Base-by-base conservation (phyloP, 2,113 vertebrate species). In the Hippocampus abdominalis region DNA sequence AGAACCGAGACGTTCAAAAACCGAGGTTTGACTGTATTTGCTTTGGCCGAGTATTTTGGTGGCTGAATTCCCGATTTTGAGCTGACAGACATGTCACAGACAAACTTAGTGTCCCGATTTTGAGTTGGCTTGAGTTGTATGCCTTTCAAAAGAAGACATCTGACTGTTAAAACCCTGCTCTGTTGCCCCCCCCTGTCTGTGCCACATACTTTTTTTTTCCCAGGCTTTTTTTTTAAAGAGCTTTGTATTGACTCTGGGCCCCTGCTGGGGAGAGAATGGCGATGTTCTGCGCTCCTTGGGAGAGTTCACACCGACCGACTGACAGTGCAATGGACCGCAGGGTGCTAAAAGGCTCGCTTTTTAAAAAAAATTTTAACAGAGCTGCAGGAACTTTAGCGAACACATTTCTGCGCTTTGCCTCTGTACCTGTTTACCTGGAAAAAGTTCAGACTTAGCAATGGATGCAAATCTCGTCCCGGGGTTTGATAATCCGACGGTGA, bases 301-400 rank as follows among this genome's bases (percentile, higher is more conserved):
- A 71, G 86, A 81, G 77, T 77, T 83, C 86, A 76, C 70, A 80
- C 84, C 68, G 71, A 84, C 53, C 71, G 64, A 60, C 54, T 25
- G 54, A 60, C 71, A 75, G 78, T 76, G 84, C 88, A 84, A 68
- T 72, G 78, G 80, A 82, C 82, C 81, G 67, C 25, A 18, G 81
- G 88, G 87, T 82, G 88, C 84, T 89, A 87, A 90, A 89, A 89
- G 83, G 84, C 75, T 85, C 72, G 83, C 81, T 83, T n/a, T n/a
- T n/a, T n/a, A n/a, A n/a, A n/a, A n/a, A n/a, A n/a, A n/a, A n/a
- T n/a, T 10, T n/a, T 27, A 8, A 42, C 15, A 25, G 42, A 46
- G 40, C 63, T 20, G 42, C 53, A 44, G 80, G 78, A 86, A 81
- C 73, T 71, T 72, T 66, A 56, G 59, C 76, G 73, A 40, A 71